Percentiles rank a stretch among this genome's conserved stretches.
These are phyloP conservation scores for Scaptomyza caliginosa DNA, from an alignment of 2,888 invertebrate genomes.

Conservation along the genomic window DNA sequence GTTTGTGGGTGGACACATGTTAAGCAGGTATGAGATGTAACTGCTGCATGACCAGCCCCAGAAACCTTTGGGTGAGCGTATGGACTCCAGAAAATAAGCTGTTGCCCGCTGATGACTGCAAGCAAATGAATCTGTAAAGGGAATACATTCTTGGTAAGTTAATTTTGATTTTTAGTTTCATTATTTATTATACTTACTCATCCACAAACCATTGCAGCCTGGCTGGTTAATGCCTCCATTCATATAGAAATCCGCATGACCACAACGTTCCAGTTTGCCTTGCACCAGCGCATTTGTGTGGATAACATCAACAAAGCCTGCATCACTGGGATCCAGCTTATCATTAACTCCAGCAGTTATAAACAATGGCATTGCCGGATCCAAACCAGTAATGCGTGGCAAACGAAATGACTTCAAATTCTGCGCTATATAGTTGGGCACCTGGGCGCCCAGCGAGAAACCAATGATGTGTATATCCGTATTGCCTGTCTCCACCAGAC, in stretches of 20 bases:
- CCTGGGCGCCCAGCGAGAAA: constrained; percentile 88
- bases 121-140: constrained; percentile 85
- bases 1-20: constrained; percentile 86
- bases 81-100: constrained; percentile 87
- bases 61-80: constrained; percentile 87
- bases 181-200: constrained; percentile 4
- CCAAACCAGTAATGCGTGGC: constrained; percentile 87
- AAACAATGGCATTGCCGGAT: constrained; percentile 90
- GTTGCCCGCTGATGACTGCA: constrained; percentile 88
- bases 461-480: constrained; percentile 87
- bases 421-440: constrained; percentile 86
- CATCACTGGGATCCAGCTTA: constrained; percentile 87
- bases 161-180: not conserved
- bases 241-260: constrained; percentile 89
- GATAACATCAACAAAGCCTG: constrained; percentile 88
- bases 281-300: constrained; percentile 90
- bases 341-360: constrained; percentile 85
- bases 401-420: constrained; percentile 85
- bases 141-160: not conserved
- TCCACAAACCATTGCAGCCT: constrained; percentile 85
- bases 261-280: constrained; percentile 87
- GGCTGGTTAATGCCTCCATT: constrained; percentile 89
- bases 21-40: constrained; percentile 86
- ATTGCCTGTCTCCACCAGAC: constrained; percentile 85
- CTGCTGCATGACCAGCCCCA: constrained; percentile 88